Evolutionary conservation across 2,888 invertebrate genomes (phyloP).

Genomic region (Coleophora deauratella): DNA sequence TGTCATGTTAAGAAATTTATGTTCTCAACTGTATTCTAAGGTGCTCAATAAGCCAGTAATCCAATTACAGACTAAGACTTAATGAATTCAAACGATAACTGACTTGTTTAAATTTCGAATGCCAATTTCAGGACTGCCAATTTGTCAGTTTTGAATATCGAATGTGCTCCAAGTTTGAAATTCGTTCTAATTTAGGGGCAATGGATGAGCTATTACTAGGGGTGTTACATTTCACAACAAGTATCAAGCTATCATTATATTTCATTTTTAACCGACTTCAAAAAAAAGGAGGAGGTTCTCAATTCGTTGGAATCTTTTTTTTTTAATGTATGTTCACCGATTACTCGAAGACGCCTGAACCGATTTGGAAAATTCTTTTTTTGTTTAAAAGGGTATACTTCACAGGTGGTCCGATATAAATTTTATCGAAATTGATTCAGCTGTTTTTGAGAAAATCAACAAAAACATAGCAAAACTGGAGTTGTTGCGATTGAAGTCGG

Average conservation of each 20-base stretch:
- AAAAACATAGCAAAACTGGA: too few relatives aligned
- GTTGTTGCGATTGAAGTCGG: too few relatives aligned
- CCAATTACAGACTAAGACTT: conserved; percentile 12
- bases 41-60: conserved; percentile 25
- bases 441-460: too few relatives aligned
- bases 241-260: neutral
- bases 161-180: conserved; percentile 5
- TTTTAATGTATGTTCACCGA: too few relatives aligned
- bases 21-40: conserved; percentile 57
- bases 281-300: too few relatives aligned
- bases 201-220: neutral
- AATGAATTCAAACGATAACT: neutral
- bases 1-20: conserved; percentile 38
- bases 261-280: too few relatives aligned
- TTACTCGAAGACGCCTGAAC: too few relatives aligned
- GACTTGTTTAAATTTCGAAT: conserved; percentile 2
- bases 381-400: too few relatives aligned
- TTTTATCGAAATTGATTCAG: too few relatives aligned
- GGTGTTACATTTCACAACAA: neutral
- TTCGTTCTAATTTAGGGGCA: conserved; percentile 1
- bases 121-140: conserved; percentile 5
- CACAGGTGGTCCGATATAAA: too few relatives aligned
- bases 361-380: too few relatives aligned
- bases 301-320: too few relatives aligned
- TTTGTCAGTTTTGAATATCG: conserved; percentile 8